Evolutionary conservation across 2,113 vertebrate species (phyloP), one percentile per base, ranked within the genome.

Genomic region (Vulpes lagopus): DNA sequence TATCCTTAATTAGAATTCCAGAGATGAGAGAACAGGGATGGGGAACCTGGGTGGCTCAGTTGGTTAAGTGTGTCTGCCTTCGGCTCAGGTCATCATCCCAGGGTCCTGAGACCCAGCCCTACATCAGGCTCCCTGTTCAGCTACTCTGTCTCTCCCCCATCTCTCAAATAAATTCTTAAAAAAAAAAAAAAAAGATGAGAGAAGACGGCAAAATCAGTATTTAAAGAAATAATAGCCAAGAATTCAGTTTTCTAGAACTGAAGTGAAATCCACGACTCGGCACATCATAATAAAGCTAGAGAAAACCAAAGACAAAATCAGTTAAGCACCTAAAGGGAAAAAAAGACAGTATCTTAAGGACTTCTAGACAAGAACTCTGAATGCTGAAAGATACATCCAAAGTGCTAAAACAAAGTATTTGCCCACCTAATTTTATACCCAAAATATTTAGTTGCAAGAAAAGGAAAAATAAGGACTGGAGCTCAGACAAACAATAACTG

Each of bases 231-330:
- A 92, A 89, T 8, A 84, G 60, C 9, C n/a, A 38, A 88, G 27
- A 89, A 84, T 84, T 83, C 87, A 82, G 16, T 84, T 94, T 91
- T 92, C 30, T 51, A 83, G 35, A 96, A 79, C 27, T 83, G 11
- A 97, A 88, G 43, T 57, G 38, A 96, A 94, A 97, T 82, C 74
- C 6, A 17, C 11, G 91, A 69, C 59, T 86, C 32, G 53, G 3
- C 17, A 94, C 23, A 91, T 35, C 64, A 71, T 2, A 91, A 25
- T 92, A 78, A 96, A 96, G 22, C 88, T 64, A 57, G n/a, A 94
- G 60, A 96, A 95, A 94, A 86, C 32, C 19, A 90, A 97, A 91
- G 38, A 69, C 17, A 91, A 92, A 95, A 51, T 43, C 49, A 49
- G 59, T 87, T 49, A 95, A 91, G 59, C 32, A 76, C 35, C 25